These are phyloP conservation scores for Drosophila equinoxialis DNA, from an alignment of 1,140 invertebrate species.

Conservation along the genomic window DNA sequence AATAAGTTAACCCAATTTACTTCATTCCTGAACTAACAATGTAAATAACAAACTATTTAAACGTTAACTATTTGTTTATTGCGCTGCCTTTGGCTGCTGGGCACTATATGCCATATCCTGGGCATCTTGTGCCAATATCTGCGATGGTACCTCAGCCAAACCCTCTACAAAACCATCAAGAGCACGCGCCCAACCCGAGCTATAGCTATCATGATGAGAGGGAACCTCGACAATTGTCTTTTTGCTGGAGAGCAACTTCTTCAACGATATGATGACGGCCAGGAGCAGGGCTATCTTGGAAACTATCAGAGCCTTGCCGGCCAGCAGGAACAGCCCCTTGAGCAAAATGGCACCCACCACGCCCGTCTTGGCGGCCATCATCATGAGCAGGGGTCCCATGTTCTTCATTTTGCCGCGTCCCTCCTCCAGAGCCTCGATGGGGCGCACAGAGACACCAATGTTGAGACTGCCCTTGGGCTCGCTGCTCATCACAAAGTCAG, in stretches of 20 bases:
- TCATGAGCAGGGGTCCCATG: constrained; percentile 89
- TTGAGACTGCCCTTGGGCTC: constrained; percentile 89
- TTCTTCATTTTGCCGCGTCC: constrained; percentile 90
- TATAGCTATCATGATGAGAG: constrained; percentile 85
- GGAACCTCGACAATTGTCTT: constrained; percentile 91
- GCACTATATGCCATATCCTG: constrained; percentile 87
- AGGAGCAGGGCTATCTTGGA: constrained; percentile 91
- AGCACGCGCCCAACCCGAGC: constrained; percentile 86
- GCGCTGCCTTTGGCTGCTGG: constrained; percentile 82
- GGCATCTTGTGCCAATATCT: constrained; percentile 83
- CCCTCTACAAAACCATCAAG: constrained; percentile 84
- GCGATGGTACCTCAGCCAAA: constrained; percentile 72
- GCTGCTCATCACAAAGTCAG: constrained; percentile 88
- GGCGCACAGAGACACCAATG: constrained; percentile 88
- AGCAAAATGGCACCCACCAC: constrained; percentile 90
- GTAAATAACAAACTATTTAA: constrained; percentile 47
- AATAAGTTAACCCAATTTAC: constrained; percentile 50
- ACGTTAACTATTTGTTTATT: constrained; percentile 50
- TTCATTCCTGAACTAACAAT: constrained; percentile 49
- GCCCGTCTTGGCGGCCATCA: constrained; percentile 90
- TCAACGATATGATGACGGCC: constrained; percentile 91
- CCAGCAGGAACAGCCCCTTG: constrained; percentile 91
- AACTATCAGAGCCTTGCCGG: constrained; percentile 91
- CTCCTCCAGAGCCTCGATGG: constrained; percentile 84
- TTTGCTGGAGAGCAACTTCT: constrained; percentile 90